Evolutionary conservation across 2,113 vertebrate species (phyloP).

Genomic region (Struthidea cinerea): DNA sequence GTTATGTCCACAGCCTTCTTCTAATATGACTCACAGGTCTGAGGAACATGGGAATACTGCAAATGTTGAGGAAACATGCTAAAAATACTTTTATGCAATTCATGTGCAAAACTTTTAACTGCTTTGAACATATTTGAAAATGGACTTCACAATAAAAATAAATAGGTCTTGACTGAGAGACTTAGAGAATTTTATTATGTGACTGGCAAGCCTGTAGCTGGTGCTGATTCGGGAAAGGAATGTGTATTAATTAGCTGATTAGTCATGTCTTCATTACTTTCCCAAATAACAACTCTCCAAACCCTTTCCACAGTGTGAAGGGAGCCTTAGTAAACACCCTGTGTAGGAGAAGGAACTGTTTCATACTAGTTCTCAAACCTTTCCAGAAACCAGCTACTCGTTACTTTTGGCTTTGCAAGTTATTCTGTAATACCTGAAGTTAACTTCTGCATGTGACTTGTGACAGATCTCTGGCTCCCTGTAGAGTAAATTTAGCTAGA

Average conservation of each 20-base stretch:
- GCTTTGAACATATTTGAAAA: background rate
- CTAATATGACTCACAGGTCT: background rate
- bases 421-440: constrained; percentile 14
- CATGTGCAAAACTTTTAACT: background rate
- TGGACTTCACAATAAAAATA: background rate
- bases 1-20: background rate
- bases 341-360: background rate
- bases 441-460: constrained; percentile 2
- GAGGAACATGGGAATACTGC: background rate
- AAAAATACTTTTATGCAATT: background rate
- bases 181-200: constrained; percentile 13
- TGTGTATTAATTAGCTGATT: background rate
- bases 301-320: background rate
- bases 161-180: background rate
- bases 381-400: background rate
- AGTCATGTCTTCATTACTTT: background rate
- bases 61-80: background rate
- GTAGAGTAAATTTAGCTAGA: constrained; percentile 41
- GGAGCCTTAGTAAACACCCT: background rate
- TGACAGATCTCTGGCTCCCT: background rate
- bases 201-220: background rate
- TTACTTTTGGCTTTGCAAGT: constrained; percentile 24
- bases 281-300: background rate
- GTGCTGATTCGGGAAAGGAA: background rate
- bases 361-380: background rate